These are phyloP conservation scores for Haliclystus octoradiatus DNA, from an alignment of 30 jellyfish, hydroid and myxozoan species.

Conservation along the genomic window DNA sequence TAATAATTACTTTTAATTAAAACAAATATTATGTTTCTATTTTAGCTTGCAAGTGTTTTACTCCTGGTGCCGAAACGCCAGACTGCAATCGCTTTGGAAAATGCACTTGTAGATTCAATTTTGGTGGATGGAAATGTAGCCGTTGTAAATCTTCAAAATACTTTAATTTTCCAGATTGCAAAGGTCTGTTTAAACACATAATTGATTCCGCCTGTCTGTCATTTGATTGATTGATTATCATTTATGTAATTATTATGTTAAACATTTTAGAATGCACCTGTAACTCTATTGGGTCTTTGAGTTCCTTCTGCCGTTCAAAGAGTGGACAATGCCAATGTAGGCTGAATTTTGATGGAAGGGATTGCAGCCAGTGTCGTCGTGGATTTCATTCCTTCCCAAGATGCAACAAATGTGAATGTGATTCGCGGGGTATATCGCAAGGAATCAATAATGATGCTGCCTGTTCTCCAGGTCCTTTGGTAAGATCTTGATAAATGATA, in stretches of 20 bases:
- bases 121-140: slow-evolving; percentile 81
- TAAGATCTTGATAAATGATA: background rate
- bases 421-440: slow-evolving; percentile 74
- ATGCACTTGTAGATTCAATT: slow-evolving; percentile 68
- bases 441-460: slow-evolving; percentile 25
- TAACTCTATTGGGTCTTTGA: slow-evolving; percentile 53
- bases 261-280: slow-evolving; percentile 66
- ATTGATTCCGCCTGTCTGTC: no score
- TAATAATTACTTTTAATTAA: no score
- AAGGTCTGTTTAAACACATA: slow-evolving; percentile 21
- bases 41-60: slow-evolving; percentile 77
- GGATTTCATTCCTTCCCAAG: slow-evolving; percentile 88
- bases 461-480: background rate
- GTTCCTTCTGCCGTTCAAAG: slow-evolving; percentile 51
- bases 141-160: slow-evolving; percentile 49
- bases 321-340: slow-evolving; percentile 81
- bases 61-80: slow-evolving; percentile 64
- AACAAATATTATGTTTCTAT: no score
- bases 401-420: slow-evolving; percentile 78
- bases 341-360: slow-evolving; percentile 55
- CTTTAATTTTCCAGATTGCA: slow-evolving; percentile 75
- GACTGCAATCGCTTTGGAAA: slow-evolving; percentile 65
- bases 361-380: slow-evolving; percentile 64
- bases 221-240: no score
- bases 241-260: background rate